Conservation (phyloP, 1,140 invertebrate genomes). For the Ericerus pela region DNA sequence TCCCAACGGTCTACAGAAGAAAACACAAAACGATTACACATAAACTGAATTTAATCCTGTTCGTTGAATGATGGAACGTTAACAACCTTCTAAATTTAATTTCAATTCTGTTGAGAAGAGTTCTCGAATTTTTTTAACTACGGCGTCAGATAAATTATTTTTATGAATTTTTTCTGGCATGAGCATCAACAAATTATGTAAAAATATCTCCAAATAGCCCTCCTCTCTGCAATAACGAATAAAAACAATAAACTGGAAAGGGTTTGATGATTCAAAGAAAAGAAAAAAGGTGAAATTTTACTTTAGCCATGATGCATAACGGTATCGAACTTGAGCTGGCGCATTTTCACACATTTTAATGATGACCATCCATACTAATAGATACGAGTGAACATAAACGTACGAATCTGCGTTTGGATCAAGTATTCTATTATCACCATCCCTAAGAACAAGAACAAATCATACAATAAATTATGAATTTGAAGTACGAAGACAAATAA, state of each 20-base stretch:
- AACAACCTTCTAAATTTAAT: not conserved
- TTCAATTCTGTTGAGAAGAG: conserved; percentile 18
- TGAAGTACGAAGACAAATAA: not conserved
- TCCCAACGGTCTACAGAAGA: conserved; percentile 24
- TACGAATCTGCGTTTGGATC: conserved; percentile 3
- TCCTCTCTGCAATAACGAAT: conserved; percentile 19
- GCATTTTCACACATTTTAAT: conserved; percentile 50
- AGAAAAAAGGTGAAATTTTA: conserved; percentile 11
- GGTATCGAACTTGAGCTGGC: conserved; percentile 46
- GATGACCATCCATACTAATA: conserved; percentile 56
- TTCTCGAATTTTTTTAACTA: conserved; percentile 24
- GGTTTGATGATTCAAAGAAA: not conserved
- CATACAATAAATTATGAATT: not conserved
- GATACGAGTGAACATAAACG: conserved; percentile 33
- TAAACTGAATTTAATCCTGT: too few relatives aligned
- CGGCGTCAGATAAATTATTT: conserved; percentile 11
- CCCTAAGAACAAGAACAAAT: not conserved
- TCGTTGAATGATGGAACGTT: not conserved
- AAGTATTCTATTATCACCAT: not conserved
- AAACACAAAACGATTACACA: too few relatives aligned
- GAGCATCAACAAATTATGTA: conserved; percentile 16
- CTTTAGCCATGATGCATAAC: conserved; percentile 43
- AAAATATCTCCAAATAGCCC: conserved; percentile 18
- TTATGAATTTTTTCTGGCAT: conserved; percentile 19
- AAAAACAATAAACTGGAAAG: not conserved